These are phyloP conservation scores for Pangasius djambal DNA, from an alignment of 2,797 vertebrate species.

Conservation along the genomic window DNA sequence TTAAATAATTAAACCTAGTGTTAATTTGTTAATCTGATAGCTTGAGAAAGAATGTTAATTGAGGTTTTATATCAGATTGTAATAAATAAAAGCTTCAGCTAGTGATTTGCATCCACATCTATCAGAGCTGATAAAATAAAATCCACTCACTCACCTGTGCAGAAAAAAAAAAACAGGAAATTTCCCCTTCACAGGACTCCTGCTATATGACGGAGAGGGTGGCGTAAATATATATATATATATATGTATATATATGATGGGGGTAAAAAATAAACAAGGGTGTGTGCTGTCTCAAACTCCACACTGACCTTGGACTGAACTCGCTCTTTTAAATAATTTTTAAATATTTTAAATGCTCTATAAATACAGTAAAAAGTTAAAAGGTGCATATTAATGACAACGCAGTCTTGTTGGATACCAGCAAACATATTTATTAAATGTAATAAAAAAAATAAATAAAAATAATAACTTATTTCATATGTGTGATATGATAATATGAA, in stretches of 20 bases:
- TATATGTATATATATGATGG: neutral
- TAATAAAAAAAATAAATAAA: neutral
- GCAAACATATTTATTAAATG: neutral
- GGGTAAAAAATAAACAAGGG: neutral
- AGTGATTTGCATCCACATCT: neutral
- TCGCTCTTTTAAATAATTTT: constrained; percentile 5
- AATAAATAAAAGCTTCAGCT: neutral
- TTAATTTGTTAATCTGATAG: neutral
- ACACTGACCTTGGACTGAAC: neutral
- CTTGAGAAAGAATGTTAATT: neutral
- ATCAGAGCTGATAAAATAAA: neutral
- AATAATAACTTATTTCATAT: neutral
- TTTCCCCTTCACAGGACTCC: neutral
- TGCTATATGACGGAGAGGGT: neutral
- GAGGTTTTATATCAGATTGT: neutral
- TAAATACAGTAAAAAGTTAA: neutral
- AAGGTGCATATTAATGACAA: neutral
- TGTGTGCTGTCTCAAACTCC: neutral
- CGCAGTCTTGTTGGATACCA: neutral
- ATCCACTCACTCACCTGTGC: neutral
- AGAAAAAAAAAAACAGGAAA: neutral
- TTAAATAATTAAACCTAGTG: neutral
- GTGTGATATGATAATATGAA: neutral
- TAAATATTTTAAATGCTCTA: neutral
- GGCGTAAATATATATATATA: neutral